These are phyloP conservation scores for Dolichallabes microphthalmus DNA, from an alignment of 2,113 vertebrate species.

Conservation along the genomic window DNA sequence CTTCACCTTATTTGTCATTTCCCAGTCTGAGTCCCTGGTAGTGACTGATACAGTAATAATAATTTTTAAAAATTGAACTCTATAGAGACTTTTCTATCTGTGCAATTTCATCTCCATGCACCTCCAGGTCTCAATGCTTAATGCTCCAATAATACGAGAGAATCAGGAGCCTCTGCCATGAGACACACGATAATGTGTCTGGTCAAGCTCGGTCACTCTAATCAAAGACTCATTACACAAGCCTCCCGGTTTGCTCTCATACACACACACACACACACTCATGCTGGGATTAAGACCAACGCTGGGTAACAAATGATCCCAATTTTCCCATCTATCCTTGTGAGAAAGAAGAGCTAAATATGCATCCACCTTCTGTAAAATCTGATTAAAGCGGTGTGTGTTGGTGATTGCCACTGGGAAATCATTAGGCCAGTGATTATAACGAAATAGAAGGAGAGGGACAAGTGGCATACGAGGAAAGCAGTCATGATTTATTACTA, in stretches of 20 bases:
- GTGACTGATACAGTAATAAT: slow-evolving; percentile 18
- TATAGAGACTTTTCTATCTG: not conserved
- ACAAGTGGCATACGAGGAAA: slow-evolving; percentile 3
- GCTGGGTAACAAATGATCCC: slow-evolving; percentile 38
- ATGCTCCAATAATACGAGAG: slow-evolving; percentile 23
- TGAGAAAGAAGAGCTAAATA: slow-evolving; percentile 28
- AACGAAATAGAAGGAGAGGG: slow-evolving; percentile 37
- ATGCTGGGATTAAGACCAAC: slow-evolving; percentile 27
- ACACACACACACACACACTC: slow-evolving; percentile 41
- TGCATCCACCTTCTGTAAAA: slow-evolving; percentile 54
- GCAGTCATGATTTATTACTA: not conserved
- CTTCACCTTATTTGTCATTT: slow-evolving; percentile 1
- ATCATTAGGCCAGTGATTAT: slow-evolving; percentile 57
- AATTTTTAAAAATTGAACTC: not conserved
- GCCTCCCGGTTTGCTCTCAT: slow-evolving; percentile 27
- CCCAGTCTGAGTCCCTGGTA: not conserved
- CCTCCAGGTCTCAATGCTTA: slow-evolving; percentile 7
- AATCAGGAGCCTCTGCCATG: slow-evolving; percentile 25
- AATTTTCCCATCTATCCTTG: slow-evolving; percentile 41
- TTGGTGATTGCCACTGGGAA: slow-evolving; percentile 60
- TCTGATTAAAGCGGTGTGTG: slow-evolving; percentile 66
- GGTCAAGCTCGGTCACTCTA: slow-evolving; percentile 44
- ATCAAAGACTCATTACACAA: slow-evolving; percentile 53
- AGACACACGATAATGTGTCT: slow-evolving; percentile 38
- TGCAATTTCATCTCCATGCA: not conserved